Conservation (phyloP, 2,797 vertebrate species). For the Sebastolobus altivelis region DNA sequence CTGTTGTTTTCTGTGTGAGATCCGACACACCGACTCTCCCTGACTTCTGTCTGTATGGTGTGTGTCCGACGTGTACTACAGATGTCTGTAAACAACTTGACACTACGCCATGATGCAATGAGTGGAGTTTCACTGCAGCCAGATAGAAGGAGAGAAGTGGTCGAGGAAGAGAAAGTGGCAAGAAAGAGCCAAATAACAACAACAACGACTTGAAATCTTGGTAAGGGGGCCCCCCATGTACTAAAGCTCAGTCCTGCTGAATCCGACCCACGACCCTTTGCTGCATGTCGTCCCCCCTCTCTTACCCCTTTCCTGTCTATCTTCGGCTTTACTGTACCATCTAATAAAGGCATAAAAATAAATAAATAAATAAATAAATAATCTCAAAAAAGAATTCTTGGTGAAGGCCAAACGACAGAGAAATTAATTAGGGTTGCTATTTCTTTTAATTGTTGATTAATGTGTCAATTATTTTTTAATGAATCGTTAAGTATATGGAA, state of each 20-base stretch:
- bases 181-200: not conserved
- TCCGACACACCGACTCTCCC: not conserved
- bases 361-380: too few relatives aligned
- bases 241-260: not conserved
- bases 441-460: slow-evolving; percentile 6
- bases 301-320: fast-evolving
- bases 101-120: not conserved
- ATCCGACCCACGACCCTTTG: not conserved
- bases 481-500: not conserved
- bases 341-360: not conserved
- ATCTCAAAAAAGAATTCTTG: not conserved
- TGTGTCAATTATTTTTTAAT: slow-evolving; percentile 12
- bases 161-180: not conserved
- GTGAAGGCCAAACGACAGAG: not conserved
- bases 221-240: not conserved
- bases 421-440: slow-evolving; percentile 2
- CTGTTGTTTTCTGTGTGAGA: not conserved
- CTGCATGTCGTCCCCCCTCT: too few relatives aligned
- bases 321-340: not conserved
- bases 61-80: not conserved
- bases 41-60: not conserved
- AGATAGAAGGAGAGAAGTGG: not conserved
- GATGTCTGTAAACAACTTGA: not conserved
- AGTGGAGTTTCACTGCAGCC: not conserved
- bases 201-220: not conserved